phyloP scores from a whole-genome alignment of 2,113 vertebrate genomes.

The Ptychochromis oligacanthus region DNA sequence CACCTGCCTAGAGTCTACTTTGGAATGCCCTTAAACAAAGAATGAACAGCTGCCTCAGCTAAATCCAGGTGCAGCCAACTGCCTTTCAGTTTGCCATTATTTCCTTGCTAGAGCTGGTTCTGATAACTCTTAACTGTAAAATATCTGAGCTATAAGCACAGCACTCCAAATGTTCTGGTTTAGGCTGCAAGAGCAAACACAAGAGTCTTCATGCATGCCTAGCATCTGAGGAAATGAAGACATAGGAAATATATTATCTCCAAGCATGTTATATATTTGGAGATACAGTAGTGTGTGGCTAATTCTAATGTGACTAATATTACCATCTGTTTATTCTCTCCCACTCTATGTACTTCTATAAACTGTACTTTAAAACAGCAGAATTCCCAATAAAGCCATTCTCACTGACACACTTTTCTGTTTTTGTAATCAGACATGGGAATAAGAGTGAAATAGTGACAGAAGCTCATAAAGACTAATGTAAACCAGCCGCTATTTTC shows the following conservation, averaged over 20 bases:
- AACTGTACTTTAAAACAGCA: background rate
- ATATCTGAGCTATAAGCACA: background rate
- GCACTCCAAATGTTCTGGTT: background rate
- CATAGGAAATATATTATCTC: background rate
- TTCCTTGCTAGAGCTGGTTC: background rate
- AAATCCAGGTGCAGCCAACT: background rate
- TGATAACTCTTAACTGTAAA: background rate
- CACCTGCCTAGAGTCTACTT: background rate
- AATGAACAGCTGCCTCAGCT: background rate
- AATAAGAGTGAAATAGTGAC: background rate
- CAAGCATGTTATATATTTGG: background rate
- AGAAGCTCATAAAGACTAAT: background rate
- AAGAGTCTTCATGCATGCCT: fast-evolving
- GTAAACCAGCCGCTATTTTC: background rate
- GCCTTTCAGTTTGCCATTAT: background rate
- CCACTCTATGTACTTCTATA: background rate
- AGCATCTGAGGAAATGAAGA: background rate
- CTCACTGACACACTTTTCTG: background rate
- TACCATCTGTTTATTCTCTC: fast-evolving
- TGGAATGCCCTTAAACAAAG: background rate
- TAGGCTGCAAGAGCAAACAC: fast-evolving
- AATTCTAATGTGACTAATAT: background rate
- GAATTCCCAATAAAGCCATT: background rate
- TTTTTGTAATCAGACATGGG: background rate
- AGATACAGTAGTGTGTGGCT: background rate